phyloP scores from a whole-genome alignment of 2,797 vertebrate genomes.

The Nasua narica region DNA sequence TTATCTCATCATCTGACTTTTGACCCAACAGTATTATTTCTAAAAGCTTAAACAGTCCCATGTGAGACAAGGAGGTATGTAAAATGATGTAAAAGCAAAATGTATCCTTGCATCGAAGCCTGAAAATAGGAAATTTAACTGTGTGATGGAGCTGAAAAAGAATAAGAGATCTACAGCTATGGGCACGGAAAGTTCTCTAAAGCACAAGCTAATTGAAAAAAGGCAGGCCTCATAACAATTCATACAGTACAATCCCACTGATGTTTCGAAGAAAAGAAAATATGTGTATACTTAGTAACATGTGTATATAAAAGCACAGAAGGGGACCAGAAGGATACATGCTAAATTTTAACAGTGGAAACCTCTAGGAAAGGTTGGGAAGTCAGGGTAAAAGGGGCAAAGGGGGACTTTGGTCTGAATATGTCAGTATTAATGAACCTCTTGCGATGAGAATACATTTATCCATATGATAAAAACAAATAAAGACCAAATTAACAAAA shows the following conservation, averaged over 20 bases:
- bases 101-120: neutral
- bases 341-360: neutral
- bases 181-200: neutral
- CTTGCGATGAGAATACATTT: conserved; percentile 1
- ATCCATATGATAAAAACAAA: conserved; percentile 7
- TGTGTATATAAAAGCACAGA: neutral
- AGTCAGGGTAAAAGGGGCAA: neutral
- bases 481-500: conserved; percentile 19
- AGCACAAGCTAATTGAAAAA: neutral
- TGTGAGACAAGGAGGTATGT: neutral
- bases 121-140: conserved; percentile 42
- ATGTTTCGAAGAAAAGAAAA: conserved; percentile 11
- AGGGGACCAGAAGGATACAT: neutral
- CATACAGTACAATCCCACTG: neutral
- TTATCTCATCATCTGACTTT: neutral
- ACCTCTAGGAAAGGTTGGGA: neutral
- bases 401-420: neutral
- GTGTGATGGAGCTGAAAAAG: neutral
- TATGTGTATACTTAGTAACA: neutral
- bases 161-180: neutral
- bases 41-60: conserved; percentile 23
- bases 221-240: neutral
- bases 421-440: neutral
- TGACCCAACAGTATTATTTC: conserved; percentile 22
- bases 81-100: neutral